A percentile compares a stretch with the other conserved stretches of the same genome.
Conservation (phyloP, 2,888 invertebrate genomes). For the Morpho deidamia region DNA sequence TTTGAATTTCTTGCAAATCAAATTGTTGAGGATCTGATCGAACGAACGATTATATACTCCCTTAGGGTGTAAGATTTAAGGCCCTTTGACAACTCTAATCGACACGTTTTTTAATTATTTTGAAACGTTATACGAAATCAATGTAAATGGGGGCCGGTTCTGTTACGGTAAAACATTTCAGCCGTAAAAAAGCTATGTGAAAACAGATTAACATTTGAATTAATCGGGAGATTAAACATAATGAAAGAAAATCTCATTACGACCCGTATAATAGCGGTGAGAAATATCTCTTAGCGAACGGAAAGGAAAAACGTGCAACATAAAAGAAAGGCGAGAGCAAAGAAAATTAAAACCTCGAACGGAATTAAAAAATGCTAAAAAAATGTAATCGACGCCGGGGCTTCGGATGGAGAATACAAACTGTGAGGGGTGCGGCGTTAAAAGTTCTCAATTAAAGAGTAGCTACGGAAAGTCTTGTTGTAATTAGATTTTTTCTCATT, state of each 20-base stretch:
- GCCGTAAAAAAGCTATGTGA: conserved; percentile 65
- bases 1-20: conserved; percentile 77
- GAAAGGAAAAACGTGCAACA: conserved; percentile 53
- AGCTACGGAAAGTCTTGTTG: conserved; percentile 63
- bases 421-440: conserved; percentile 37
- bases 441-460: conserved; percentile 75
- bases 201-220: conserved; percentile 78
- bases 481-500: conserved; percentile 76
- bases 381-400: conserved; percentile 74
- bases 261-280: conserved; percentile 72
- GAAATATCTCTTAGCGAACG: conserved; percentile 62
- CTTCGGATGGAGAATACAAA: conserved; percentile 66
- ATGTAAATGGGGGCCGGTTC: conserved; percentile 20
- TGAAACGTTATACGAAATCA: conserved; percentile 44
- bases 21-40: conserved; percentile 76
- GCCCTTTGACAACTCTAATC: conserved; percentile 19
- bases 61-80: conserved; percentile 25
- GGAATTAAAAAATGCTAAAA: conserved; percentile 76
- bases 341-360: conserved; percentile 76
- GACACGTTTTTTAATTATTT: conserved; percentile 74
- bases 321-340: conserved; percentile 69
- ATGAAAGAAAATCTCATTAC: conserved; percentile 79
- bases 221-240: conserved; percentile 79
- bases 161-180: conserved; percentile 52
- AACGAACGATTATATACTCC: conserved; percentile 43